Percentiles rank a stretch among this genome's conserved stretches.
These are phyloP conservation scores for Gymnoscopelus microlampas DNA, from an alignment of 2,797 vertebrate genomes.

Conservation along the genomic window DNA sequence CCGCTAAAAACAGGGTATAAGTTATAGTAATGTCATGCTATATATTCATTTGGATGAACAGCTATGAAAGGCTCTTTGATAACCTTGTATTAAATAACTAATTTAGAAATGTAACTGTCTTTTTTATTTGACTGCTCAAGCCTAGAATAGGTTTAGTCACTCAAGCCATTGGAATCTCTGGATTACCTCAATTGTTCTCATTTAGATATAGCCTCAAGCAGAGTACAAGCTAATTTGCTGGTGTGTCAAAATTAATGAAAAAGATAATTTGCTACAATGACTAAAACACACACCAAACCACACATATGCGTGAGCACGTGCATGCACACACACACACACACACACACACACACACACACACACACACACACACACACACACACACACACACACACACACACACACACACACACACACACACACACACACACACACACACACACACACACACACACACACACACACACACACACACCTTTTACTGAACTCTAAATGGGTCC, in stretches of 20 bases:
- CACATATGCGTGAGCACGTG: constrained; percentile 22
- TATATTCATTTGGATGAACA: neutral
- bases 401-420: constrained; percentile 18
- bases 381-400: neutral
- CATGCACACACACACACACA: neutral
- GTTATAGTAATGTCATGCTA: constrained; percentile 22
- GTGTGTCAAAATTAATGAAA: constrained; percentile 77
- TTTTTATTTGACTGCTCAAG: constrained; percentile 41
- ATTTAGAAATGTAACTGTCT: constrained; percentile 44
- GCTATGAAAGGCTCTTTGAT: constrained; percentile 44
- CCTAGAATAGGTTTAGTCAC: constrained; percentile 53
- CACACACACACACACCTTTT: constrained; percentile 40
- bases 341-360: constrained; percentile 11
- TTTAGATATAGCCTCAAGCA: constrained; percentile 75
- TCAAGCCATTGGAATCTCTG: constrained; percentile 65
- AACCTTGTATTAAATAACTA: constrained; percentile 56
- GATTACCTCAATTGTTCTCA: constrained; percentile 69
- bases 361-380: constrained; percentile 3
- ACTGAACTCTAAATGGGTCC: constrained; percentile 60
- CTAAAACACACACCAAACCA: neutral
- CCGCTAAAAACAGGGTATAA: constrained; percentile 9
- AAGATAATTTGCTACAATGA: constrained; percentile 73
- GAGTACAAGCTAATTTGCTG: constrained; percentile 70
- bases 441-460: constrained; percentile 4
- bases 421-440: constrained; percentile 23